Conservation (phyloP, 2,113 vertebrate genomes). For the Cardinalis cardinalis region DNA sequence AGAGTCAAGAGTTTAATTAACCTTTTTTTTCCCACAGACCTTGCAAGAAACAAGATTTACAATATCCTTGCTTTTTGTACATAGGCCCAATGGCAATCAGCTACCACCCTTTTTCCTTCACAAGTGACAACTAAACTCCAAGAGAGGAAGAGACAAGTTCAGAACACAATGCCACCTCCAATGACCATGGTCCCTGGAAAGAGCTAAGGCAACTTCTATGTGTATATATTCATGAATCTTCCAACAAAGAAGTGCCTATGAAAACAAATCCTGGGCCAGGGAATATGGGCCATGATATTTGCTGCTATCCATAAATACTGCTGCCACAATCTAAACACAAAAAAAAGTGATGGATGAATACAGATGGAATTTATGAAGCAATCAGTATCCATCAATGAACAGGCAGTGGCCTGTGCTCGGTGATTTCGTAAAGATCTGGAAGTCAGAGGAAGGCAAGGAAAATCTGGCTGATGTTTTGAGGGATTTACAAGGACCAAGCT, state of each 20-base stretch:
- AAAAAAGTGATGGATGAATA: neutral
- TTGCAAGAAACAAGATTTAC: neutral
- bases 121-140: neutral
- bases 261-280: neutral
- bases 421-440: neutral
- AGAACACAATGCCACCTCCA: neutral
- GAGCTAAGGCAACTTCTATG: neutral
- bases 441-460: neutral
- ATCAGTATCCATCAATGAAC: accelerated
- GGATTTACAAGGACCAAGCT: neutral
- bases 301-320: neutral
- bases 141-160: neutral
- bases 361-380: neutral
- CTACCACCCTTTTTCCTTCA: neutral
- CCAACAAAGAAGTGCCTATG: neutral
- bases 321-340: neutral
- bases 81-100: neutral
- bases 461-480: neutral
- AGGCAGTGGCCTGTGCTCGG: neutral
- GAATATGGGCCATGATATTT: neutral
- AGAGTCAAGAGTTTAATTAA: neutral
- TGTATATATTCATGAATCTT: neutral
- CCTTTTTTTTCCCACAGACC: neutral
- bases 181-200: neutral
- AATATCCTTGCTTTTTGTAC: neutral